A percentile compares a stretch with the other conserved stretches of the same genome.
Conservation (phyloP, 1,140 invertebrate species). For the Copidosoma floridanum region DNA sequence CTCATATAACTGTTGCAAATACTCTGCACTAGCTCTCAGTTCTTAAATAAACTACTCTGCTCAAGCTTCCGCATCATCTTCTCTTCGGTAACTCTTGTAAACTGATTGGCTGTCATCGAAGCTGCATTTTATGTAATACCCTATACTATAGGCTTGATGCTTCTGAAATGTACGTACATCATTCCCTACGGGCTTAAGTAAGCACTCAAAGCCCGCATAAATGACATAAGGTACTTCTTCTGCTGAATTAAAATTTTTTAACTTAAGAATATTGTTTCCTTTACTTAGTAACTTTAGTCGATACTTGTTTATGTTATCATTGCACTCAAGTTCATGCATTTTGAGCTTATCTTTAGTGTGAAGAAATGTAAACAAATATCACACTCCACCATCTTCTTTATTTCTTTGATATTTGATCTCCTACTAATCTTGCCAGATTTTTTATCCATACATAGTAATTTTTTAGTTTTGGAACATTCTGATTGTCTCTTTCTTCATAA, state of each 20-base stretch:
- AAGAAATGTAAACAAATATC: background rate
- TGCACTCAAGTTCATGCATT: background rate
- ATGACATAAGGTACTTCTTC: background rate
- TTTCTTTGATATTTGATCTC: background rate
- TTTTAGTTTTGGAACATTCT: no score
- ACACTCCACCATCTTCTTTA: background rate
- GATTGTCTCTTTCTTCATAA: background rate
- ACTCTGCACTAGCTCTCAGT: background rate
- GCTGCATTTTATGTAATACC: slow-evolving; percentile 8
- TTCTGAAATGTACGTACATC: background rate
- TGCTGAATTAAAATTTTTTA: background rate
- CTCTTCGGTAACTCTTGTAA: background rate
- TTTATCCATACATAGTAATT: no score
- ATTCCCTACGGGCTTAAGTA: background rate
- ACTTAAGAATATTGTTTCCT: background rate
- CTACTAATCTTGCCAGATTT: no score
- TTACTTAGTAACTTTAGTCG: background rate
- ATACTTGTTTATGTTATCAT: background rate
- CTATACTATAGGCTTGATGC: slow-evolving; percentile 3
- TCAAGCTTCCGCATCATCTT: background rate
- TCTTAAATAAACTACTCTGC: background rate
- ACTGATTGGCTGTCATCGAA: background rate
- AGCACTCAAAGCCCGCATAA: background rate
- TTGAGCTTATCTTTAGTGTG: background rate
- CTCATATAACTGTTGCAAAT: background rate